phyloP scores from a whole-genome alignment of 2,797 vertebrate genomes.

The Acanthiza pusilla region DNA sequence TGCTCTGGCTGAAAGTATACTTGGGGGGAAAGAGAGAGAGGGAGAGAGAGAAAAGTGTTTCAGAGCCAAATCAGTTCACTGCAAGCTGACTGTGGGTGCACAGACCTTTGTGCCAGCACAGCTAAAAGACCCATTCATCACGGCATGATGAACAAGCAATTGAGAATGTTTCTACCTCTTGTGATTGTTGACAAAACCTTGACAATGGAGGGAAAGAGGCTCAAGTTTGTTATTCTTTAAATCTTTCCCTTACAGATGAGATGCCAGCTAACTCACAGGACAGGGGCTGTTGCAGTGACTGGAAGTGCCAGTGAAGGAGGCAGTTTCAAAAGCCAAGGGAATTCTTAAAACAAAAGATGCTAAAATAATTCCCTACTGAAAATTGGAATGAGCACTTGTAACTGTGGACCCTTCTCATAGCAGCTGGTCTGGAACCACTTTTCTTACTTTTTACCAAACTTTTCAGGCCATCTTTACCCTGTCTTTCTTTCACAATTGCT shows the following conservation, averaged over 20 bases:
- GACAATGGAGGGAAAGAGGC: background rate
- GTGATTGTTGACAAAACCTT: constrained; percentile 32
- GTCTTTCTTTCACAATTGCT: constrained; percentile 30
- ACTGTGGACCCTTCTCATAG: background rate
- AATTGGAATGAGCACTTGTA: constrained; percentile 13
- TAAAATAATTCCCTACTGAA: background rate
- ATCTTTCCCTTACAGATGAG: background rate
- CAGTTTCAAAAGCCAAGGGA: background rate
- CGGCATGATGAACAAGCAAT: background rate
- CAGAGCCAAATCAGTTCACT: background rate
- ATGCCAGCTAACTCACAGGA: background rate
- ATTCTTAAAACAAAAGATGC: constrained; percentile 44
- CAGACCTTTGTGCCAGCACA: background rate
- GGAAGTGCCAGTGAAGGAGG: constrained; percentile 6
- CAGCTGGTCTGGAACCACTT: constrained; percentile 18
- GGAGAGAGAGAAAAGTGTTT: background rate
- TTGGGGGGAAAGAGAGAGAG: background rate
- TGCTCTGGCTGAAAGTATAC: background rate
- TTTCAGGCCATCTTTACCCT: constrained; percentile 25
- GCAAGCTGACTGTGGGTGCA: background rate
- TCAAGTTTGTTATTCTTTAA: constrained; percentile 26
- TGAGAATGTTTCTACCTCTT: constrained; percentile 37
- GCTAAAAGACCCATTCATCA: constrained; percentile 5
- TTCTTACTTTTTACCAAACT: constrained; percentile 7
- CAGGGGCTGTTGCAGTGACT: background rate